phyloP scores from a whole-genome alignment of 2,113 vertebrate genomes.

The Ctenodactylus gundi region DNA sequence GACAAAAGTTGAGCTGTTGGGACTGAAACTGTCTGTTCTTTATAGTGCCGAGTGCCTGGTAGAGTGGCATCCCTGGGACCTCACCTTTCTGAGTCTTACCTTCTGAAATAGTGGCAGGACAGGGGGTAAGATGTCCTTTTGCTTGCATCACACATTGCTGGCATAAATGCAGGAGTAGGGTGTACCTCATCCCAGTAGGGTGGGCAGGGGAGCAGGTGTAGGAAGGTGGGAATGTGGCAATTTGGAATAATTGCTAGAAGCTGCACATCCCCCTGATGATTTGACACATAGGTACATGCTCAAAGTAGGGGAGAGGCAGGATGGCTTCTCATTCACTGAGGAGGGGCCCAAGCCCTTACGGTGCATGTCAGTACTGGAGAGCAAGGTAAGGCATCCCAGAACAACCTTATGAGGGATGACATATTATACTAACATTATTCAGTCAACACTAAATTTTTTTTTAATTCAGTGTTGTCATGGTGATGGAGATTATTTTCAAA shows the following conservation, averaged over 20 bases:
- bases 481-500: constrained; percentile 43
- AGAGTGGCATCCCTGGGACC: background rate
- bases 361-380: background rate
- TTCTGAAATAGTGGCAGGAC: too few relatives aligned
- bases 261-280: background rate
- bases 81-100: background rate
- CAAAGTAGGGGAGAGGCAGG: background rate
- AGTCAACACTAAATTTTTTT: background rate
- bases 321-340: background rate
- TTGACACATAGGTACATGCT: background rate
- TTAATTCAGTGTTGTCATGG: background rate
- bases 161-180: background rate
- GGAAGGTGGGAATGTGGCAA: background rate
- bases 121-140: background rate
- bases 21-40: background rate
- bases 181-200: background rate
- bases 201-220: background rate
- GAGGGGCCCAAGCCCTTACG: background rate
- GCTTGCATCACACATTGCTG: background rate
- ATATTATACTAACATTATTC: background rate
- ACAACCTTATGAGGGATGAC: background rate
- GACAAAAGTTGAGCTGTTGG: background rate
- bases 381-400: background rate
- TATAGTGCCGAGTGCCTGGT: fast-evolving
- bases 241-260: background rate